These are phyloP conservation scores for Otolemur garnettii DNA, from an alignment of 2,113 vertebrate species.

Conservation along the genomic window DNA sequence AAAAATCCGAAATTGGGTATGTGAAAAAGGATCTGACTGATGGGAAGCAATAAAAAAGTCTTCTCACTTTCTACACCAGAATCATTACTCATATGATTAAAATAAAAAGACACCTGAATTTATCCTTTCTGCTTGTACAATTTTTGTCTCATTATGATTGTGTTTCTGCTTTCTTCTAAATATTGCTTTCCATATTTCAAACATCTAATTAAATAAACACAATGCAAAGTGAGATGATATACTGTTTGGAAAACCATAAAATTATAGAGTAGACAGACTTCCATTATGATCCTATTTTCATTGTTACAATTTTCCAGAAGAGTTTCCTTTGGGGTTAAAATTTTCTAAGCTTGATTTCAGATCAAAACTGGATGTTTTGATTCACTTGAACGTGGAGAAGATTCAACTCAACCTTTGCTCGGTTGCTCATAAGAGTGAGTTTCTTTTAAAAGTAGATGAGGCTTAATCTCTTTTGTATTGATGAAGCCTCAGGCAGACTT, in stretches of 20 bases:
- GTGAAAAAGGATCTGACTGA: conserved; percentile 51
- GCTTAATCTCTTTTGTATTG: neutral
- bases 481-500: neutral
- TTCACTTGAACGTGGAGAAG: conserved; percentile 52
- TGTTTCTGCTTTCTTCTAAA: conserved; percentile 77
- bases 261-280: conserved; percentile 79
- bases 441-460: neutral
- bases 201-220: conserved; percentile 78
- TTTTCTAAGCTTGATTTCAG: conserved; percentile 67
- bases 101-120: conserved; percentile 79
- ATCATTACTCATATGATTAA: conserved; percentile 76
- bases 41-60: conserved; percentile 52
- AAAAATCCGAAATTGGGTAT: neutral
- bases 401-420: conserved; percentile 35
- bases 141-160: conserved; percentile 72
- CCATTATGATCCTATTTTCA: conserved; percentile 80
- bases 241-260: conserved; percentile 76
- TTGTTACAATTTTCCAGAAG: conserved; percentile 77
- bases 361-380: conserved; percentile 64
- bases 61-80: conserved; percentile 25
- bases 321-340: conserved; percentile 73
- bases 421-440: neutral
- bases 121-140: conserved; percentile 62
- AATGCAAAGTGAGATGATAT: conserved; percentile 78
- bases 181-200: conserved; percentile 78